Evolutionary conservation across 2,888 invertebrate genomes (phyloP).

Genomic region (Neelides folsomi): DNA sequence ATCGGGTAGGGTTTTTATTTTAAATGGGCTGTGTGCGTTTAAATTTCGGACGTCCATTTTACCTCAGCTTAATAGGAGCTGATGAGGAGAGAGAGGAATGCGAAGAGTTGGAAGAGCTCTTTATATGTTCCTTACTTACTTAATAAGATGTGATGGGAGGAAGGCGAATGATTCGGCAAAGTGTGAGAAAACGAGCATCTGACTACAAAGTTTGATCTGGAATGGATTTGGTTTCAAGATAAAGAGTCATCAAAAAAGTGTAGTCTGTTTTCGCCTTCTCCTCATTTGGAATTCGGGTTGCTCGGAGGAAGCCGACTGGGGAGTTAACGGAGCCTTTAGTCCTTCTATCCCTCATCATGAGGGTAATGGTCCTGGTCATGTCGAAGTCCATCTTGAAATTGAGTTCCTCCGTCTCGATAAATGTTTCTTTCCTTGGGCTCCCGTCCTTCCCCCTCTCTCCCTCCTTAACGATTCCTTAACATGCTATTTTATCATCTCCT

Average conservation of each 20-base stretch:
- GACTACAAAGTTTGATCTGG: conserved; percentile 16
- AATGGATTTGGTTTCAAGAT: conserved; percentile 22
- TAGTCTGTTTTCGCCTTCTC: conserved; percentile 6
- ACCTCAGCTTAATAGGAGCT: too few species aligned
- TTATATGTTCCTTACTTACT: too few species aligned
- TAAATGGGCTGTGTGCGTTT: too few species aligned
- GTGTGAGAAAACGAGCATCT: conserved; percentile 19
- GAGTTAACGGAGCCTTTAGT: neutral
- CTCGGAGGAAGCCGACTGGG: neutral
- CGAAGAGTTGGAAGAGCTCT: too few species aligned
- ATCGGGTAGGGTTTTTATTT: too few species aligned
- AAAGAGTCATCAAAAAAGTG: conserved; percentile 17
- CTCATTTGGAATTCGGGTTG: neutral
- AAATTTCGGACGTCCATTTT: too few species aligned
- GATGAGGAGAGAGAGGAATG: too few species aligned
- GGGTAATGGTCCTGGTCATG: neutral
- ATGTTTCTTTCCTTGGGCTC: conserved; percentile 2
- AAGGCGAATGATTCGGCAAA: conserved; percentile 11
- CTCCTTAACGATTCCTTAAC: conserved; percentile 20
- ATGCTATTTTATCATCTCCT: conserved; percentile 26
- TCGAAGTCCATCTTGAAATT: neutral
- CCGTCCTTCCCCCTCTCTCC: neutral
- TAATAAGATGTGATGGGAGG: conserved; percentile 1
- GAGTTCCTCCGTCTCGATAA: conserved; percentile 1
- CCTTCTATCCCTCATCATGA: neutral